Evolutionary conservation across 2,888 invertebrate genomes (phyloP).

Genomic region (Sesia bembeciformis): DNA sequence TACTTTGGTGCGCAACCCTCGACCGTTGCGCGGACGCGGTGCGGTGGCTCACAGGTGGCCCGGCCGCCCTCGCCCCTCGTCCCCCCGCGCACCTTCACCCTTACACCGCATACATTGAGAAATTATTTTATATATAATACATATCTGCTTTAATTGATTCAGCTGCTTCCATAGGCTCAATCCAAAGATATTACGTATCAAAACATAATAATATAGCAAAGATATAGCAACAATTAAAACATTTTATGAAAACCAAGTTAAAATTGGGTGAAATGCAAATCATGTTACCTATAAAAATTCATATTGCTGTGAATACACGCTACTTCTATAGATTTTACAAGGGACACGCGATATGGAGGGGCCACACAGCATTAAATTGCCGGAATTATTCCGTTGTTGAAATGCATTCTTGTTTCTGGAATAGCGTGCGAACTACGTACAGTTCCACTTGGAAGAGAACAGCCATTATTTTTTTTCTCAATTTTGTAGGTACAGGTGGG

Average conservation of each 20-base stretch:
- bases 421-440: conserved; percentile 47
- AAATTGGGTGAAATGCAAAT: too few species aligned
- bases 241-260: too few species aligned
- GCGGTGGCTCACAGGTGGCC: conserved; percentile 40
- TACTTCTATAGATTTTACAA: conserved; percentile 33
- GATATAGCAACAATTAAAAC: too few species aligned
- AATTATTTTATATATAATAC: too few species aligned
- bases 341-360: conserved; percentile 48
- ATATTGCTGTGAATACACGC: conserved; percentile 6
- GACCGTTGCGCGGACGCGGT: conserved; percentile 22
- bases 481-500: background rate
- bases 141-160: too few species aligned
- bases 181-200: too few species aligned
- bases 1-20: conserved; percentile 67
- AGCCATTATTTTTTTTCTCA: background rate
- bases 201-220: too few species aligned
- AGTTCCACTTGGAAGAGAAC: conserved; percentile 26
- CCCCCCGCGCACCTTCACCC: conserved; percentile 21
- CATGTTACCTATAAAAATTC: conserved; percentile 4
- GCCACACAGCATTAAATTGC: conserved; percentile 54
- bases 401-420: conserved; percentile 58
- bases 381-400: conserved; percentile 55
- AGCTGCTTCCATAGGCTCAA: too few species aligned
- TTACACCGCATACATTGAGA: background rate
- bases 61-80: conserved; percentile 18